Evolutionary conservation across 2,888 invertebrate species (phyloP).

Genomic region (Folsomia candida): DNA sequence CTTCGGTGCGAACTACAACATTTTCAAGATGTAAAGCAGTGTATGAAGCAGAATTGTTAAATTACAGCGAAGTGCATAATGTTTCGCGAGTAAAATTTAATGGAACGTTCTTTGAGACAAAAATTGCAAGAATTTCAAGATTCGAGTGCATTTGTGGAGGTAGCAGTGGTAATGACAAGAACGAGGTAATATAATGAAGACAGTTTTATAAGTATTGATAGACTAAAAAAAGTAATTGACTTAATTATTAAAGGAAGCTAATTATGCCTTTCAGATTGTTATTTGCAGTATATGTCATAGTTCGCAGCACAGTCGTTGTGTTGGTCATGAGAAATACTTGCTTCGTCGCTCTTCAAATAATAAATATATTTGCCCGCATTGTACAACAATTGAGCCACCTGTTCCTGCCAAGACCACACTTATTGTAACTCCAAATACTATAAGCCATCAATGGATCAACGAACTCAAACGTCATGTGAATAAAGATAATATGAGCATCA

Average conservation of each 20-base stretch:
- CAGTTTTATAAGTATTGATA: not conserved
- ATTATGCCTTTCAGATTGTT: conserved; percentile 51
- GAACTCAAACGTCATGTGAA: conserved; percentile 66
- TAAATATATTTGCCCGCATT: conserved; percentile 47
- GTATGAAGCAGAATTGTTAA: conserved; percentile 47
- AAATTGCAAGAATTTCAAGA: conserved; percentile 45
- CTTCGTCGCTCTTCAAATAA: not conserved
- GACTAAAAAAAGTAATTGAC: not conserved
- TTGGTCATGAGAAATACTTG: conserved; percentile 56
- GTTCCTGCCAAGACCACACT: conserved; percentile 65
- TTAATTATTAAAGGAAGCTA: conserved; percentile 6
- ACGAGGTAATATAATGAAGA: conserved; percentile 55
- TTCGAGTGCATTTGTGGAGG: conserved; percentile 58
- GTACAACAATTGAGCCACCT: conserved; percentile 52
- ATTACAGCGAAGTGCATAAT: conserved; percentile 19
- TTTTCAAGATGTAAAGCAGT: conserved; percentile 47
- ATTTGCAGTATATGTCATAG: conserved; percentile 62
- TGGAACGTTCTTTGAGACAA: conserved; percentile 50
- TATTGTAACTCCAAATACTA: conserved; percentile 68
- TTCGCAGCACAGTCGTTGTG: conserved; percentile 66
- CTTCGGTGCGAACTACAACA: conserved; percentile 24
- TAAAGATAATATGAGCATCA: conserved; percentile 57
- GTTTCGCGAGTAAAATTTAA: conserved; percentile 28
- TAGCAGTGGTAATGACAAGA: conserved; percentile 51
- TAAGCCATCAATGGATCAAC: conserved; percentile 69